These are phyloP conservation scores for Oryctes rhinoceros DNA, from an alignment of 1,140 invertebrate genomes.

Conservation along the genomic window DNA sequence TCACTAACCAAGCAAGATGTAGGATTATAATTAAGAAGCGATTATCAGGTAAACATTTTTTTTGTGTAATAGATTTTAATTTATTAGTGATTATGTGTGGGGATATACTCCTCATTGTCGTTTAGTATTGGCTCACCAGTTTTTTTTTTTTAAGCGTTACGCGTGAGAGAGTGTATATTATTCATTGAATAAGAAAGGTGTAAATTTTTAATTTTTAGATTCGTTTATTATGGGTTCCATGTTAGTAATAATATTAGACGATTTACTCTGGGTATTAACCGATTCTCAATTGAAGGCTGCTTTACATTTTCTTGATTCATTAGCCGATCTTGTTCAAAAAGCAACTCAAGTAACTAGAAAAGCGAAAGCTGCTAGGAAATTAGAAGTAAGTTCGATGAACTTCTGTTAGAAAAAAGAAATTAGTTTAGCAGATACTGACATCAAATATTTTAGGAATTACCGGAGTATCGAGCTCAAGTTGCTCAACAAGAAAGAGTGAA, in stretches of 20 bases:
- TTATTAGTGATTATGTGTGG: too few species aligned
- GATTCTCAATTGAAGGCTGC: slow-evolving; percentile 96
- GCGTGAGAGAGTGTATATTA: too few species aligned
- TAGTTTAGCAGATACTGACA: too few species aligned
- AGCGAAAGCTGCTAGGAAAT: slow-evolving; percentile 87
- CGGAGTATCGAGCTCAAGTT: slow-evolving; percentile 82
- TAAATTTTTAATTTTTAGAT: slow-evolving; percentile 69
- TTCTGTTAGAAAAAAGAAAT: slow-evolving; percentile 35
- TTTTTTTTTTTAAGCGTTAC: too few species aligned
- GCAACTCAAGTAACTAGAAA: slow-evolving; percentile 84
- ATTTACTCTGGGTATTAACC: slow-evolving; percentile 97
- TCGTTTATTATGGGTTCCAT: slow-evolving; percentile 92
- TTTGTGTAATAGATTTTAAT: neutral
- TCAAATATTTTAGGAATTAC: slow-evolving; percentile 71
- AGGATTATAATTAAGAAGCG: slow-evolving; percentile 97
- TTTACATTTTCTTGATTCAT: slow-evolving; percentile 90
- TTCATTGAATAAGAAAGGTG: too few species aligned
- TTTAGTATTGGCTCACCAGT: too few species aligned
- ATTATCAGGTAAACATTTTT: slow-evolving; percentile 74
- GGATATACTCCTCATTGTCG: too few species aligned
- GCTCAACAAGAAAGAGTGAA: slow-evolving; percentile 68
- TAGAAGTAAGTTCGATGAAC: slow-evolving; percentile 70
- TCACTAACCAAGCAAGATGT: slow-evolving; percentile 95
- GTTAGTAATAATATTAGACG: slow-evolving; percentile 92
- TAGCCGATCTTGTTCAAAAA: slow-evolving; percentile 84